Evolutionary conservation across 2,888 invertebrate species (phyloP).

Genomic region (Drosophila robusta): DNA sequence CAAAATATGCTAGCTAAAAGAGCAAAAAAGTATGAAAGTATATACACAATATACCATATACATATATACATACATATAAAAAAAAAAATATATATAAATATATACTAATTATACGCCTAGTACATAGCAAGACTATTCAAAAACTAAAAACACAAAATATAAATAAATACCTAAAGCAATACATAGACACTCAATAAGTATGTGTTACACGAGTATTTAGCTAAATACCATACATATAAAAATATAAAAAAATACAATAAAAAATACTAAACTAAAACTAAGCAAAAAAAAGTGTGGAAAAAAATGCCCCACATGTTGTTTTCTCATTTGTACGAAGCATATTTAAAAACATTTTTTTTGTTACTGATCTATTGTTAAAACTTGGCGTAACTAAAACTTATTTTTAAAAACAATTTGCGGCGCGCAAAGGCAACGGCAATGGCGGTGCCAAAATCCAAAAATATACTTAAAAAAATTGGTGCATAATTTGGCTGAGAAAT

Average conservation of each 20-base stretch:
- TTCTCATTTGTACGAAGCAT: slow-evolving; percentile 22
- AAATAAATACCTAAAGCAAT: slow-evolving; percentile 71
- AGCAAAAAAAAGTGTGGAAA: slow-evolving; percentile 11
- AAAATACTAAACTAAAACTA: slow-evolving; percentile 52
- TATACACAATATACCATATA: slow-evolving; percentile 49
- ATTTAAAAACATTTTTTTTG: slow-evolving; percentile 28
- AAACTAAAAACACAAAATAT: slow-evolving; percentile 33
- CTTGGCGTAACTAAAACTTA: slow-evolving; percentile 44
- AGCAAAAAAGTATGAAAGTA: slow-evolving; percentile 40
- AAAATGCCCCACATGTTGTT: slow-evolving; percentile 25
- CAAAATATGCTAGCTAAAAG: slow-evolving; percentile 71
- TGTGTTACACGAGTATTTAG: slow-evolving; percentile 75
- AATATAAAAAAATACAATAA: slow-evolving; percentile 33
- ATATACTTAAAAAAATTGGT: slow-evolving; percentile 25
- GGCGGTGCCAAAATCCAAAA: slow-evolving; percentile 32
- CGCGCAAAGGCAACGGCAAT: slow-evolving; percentile 1
- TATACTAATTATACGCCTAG: slow-evolving; percentile 50
- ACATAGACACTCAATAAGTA: slow-evolving; percentile 77
- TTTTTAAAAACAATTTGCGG: slow-evolving; percentile 20
- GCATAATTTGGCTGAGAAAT: slow-evolving; percentile 44
- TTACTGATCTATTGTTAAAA: slow-evolving; percentile 64
- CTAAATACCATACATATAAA: slow-evolving; percentile 54
- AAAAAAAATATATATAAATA: slow-evolving; percentile 43
- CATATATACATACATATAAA: slow-evolving; percentile 48
- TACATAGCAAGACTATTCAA: slow-evolving; percentile 59